Base-by-base conservation (phyloP, 2,797 vertebrate species). In the Harpagifer antarcticus region DNA sequence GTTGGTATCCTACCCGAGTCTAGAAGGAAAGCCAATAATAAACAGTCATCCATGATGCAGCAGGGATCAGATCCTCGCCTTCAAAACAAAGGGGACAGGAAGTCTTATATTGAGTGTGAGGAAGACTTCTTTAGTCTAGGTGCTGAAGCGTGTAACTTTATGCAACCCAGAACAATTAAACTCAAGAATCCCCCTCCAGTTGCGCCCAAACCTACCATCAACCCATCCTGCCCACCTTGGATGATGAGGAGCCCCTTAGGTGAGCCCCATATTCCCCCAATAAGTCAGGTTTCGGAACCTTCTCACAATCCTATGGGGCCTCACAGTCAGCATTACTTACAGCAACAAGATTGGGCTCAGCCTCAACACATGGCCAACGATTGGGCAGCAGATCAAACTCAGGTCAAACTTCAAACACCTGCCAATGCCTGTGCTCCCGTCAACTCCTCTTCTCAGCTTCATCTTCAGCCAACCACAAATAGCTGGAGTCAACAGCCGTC, bases 71-170 rank as follows among this genome's bases (percentile, higher is more conserved):
- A 95, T 57, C 92, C 93, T 19, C 94, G 94, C 48, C 91, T 95
- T 59, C 94, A 96, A 62, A 95, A 90, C 23, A 89, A 95, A 75
- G 96, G 96, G 69, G 96, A 97, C 42, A 96, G 95, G 80, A 94
- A 74, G 83, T 93, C 95, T 59, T 96, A 95, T 57, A 96, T 96
- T 74, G 98, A 99, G 79, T 93, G 96, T 4, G 98, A 99, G 89
- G 98, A 99, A 89, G 98, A 99, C 92, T 98, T 95, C 92, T 97
- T 99, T 86, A 99, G 97, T 89, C 93, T 99, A 33, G 98, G 98
- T 53, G 98, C 98, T 64, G 98, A 99, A 89, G 98, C 98, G 72
- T 99, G 98, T 77, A 99, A 99, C 87, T 99, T 99, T 87, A 96
- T 99, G 97, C 98, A 99, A 85, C 86, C 93, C 56, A 94, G 96